These are phyloP conservation scores for Clinocottus analis DNA, from an alignment of 2,113 vertebrate species.

Conservation along the genomic window DNA sequence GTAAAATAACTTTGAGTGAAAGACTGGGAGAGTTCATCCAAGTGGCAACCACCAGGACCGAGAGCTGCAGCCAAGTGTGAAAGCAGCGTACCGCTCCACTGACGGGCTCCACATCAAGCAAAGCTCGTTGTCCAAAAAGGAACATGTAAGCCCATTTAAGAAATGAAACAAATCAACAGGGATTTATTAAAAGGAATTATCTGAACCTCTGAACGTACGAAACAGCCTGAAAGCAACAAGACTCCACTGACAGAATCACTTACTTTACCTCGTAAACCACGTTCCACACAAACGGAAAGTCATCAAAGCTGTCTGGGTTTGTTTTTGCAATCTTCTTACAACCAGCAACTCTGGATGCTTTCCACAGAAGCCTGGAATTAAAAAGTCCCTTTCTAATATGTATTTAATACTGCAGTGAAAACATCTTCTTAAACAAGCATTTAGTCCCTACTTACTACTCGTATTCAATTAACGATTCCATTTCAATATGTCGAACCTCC, in stretches of 20 bases:
- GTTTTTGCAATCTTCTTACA: background rate
- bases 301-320: background rate
- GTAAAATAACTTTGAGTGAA: constrained; percentile 40
- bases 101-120: background rate
- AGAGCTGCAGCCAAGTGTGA: constrained; percentile 35
- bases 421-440: background rate
- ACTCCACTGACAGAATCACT: background rate
- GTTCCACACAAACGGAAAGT: background rate
- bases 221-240: background rate
- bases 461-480: too few relatives aligned
- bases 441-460: too few relatives aligned
- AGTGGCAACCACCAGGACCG: constrained; percentile 8
- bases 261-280: background rate
- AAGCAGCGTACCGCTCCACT: background rate
- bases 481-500: too few relatives aligned
- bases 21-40: constrained; percentile 58
- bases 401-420: background rate
- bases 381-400: too few relatives aligned
- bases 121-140: too few relatives aligned
- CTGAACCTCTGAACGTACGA: background rate
- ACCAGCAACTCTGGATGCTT: background rate
- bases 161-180: background rate
- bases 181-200: too few relatives aligned
- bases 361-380: background rate
- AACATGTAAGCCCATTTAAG: too few relatives aligned